Base-by-base conservation (phyloP, 2,113 vertebrate species). In the Zapus hudsonius region DNA sequence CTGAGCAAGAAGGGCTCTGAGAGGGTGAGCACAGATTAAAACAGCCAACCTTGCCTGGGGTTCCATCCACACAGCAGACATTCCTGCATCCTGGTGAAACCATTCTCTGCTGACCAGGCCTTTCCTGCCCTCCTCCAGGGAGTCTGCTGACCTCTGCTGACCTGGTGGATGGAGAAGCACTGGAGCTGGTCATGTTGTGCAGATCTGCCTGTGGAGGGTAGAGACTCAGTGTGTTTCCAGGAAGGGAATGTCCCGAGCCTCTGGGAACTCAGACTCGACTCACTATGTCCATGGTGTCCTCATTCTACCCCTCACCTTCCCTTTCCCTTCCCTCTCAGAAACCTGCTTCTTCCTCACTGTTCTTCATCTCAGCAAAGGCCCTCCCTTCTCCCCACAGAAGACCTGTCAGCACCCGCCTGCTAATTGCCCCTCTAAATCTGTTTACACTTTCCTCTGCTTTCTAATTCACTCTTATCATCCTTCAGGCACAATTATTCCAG, bases 221-320 rank as follows among this genome's bases (percentile, higher is more conserved):
- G 47, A 20, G 44, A 76, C 38, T 67, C 61, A 31, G 61, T 44
- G 40, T 80, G 42, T 47, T 85, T 90, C 69, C 69, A 79, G 63
- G 78, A 75, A 72, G 55, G 7, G 31, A 89, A 27, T 70, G 73
- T 66, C 55, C 89, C 74, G 78, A 85, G 78, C 57, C 42, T 92
- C 92, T 82, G 80, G 36, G 63, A 90, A 90, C 40, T 72, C n/a
- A 33, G 47, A 66, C 47, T 59, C 25, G 5, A 20, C n/a, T 84
- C 31, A 36, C 55, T 1, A 3, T 47, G 67, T 63, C 72, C 23
- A 38, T 1, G 1, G 1, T 4, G 66, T n/a, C 19, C 67, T 89
- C 64, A 27, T 13, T 15, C 57, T 2, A 33, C 23, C 22, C 17
- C 47, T 5, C 13, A 23, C 29, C 8, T 19, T 12, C 16, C 16